phyloP scores from a whole-genome alignment of 2,888 invertebrate species.

The Celastrina argiolus region DNA sequence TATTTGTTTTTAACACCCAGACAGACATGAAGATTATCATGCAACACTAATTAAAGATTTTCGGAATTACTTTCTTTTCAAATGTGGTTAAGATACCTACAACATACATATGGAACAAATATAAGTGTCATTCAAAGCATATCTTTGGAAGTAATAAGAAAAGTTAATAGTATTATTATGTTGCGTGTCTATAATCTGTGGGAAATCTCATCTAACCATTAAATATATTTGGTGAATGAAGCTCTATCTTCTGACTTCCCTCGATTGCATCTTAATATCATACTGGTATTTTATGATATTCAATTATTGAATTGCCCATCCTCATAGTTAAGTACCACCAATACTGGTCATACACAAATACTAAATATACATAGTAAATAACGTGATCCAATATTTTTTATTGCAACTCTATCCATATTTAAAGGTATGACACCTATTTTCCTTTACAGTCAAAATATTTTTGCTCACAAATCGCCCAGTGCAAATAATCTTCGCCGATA shows the following conservation, averaged over 20 bases:
- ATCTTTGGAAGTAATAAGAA: no score
- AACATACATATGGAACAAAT: no score
- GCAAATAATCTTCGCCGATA: background rate
- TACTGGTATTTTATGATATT: no score
- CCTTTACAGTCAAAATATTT: background rate
- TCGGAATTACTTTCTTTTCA: background rate
- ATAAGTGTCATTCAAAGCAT: no score
- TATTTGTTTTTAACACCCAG: background rate
- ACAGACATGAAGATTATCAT: background rate
- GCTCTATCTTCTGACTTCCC: no score
- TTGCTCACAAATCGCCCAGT: background rate
- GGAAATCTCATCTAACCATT: background rate
- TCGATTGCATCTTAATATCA: no score
- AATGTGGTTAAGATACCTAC: no score
- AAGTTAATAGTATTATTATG: background rate
- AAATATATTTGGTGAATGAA: background rate
- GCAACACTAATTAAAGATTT: background rate
- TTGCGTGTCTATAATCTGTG: background rate
- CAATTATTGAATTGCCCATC: no score
- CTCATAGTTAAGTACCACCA: no score
- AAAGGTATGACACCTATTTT: background rate
- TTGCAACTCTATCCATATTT: background rate
- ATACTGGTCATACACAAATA: no score
- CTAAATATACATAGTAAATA: no score
- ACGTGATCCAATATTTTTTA: no score